Percentiles rank a stretch among this genome's conserved stretches.
phyloP scores from a whole-genome alignment of 2,888 invertebrate genomes.

The Hydraecia micacea region DNA sequence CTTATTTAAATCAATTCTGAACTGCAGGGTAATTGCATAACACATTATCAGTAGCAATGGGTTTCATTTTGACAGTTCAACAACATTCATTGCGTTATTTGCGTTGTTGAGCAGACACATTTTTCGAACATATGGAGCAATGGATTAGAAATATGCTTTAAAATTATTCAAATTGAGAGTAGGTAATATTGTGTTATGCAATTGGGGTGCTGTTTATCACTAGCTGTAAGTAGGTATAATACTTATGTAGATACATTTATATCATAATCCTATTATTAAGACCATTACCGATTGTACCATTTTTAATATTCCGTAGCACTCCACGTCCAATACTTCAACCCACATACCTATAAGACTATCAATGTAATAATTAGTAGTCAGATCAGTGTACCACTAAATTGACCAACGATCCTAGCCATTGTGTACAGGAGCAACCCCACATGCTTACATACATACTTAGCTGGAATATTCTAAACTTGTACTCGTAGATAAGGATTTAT shows the following conservation, averaged over 20 bases:
- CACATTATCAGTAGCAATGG: too few species aligned
- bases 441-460: slow-evolving; percentile 13
- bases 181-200: too few species aligned
- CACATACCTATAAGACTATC: background rate
- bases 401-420: slow-evolving; percentile 14
- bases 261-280: background rate
- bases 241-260: background rate
- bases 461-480: slow-evolving; percentile 8
- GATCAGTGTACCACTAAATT: slow-evolving; percentile 23
- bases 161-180: too few species aligned
- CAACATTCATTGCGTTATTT: too few species aligned
- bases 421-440: slow-evolving; percentile 10
- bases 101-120: too few species aligned
- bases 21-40: too few species aligned
- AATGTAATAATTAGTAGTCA: slow-evolving; percentile 34
- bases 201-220: too few species aligned
- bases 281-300: background rate
- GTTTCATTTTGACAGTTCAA: too few species aligned
- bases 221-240: background rate
- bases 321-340: slow-evolving; percentile 7
- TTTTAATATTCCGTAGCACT: background rate
- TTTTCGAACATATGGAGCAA: too few species aligned
- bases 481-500: slow-evolving; percentile 1
- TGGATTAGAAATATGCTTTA: too few species aligned
- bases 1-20: background rate